Percentiles rank a stretch among this genome's conserved stretches.
These are phyloP conservation scores for Adelphocoris suturalis DNA, from an alignment of 2,888 invertebrate genomes.

Conservation along the genomic window DNA sequence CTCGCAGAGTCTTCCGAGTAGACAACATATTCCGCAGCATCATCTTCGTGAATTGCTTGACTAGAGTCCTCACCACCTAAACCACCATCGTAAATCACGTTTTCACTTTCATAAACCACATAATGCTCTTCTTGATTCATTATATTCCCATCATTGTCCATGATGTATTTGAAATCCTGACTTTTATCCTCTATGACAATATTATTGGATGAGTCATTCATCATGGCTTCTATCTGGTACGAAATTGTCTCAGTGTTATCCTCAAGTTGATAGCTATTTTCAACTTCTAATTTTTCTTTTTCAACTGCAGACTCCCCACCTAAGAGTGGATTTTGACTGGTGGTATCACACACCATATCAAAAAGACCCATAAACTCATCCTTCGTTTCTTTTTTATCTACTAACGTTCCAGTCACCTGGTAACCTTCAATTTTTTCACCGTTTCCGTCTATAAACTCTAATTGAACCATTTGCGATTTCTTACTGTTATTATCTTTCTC, in stretches of 20 bases:
- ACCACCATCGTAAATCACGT: slow-evolving; percentile 73
- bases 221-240: slow-evolving; percentile 74
- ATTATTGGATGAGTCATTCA: slow-evolving; percentile 72
- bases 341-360: slow-evolving; percentile 74
- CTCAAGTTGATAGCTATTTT: slow-evolving; percentile 71
- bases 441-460: slow-evolving; percentile 75
- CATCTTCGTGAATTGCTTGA: slow-evolving; percentile 66
- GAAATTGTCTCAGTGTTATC: slow-evolving; percentile 72
- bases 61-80: slow-evolving; percentile 63
- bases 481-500: slow-evolving; percentile 37
- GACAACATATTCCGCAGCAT: slow-evolving; percentile 64
- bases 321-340: slow-evolving; percentile 69
- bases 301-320: slow-evolving; percentile 58
- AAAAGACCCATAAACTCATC: slow-evolving; percentile 75
- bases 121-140: slow-evolving; percentile 74
- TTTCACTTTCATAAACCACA: slow-evolving; percentile 74
- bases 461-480: slow-evolving; percentile 74
- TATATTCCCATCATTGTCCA: slow-evolving; percentile 74
- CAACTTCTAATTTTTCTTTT: slow-evolving; percentile 65
- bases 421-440: slow-evolving; percentile 75
- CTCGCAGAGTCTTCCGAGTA: slow-evolving; percentile 62
- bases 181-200: slow-evolving; percentile 73
- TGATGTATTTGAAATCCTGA: slow-evolving; percentile 74
- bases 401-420: slow-evolving; percentile 74
- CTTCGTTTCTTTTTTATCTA: slow-evolving; percentile 74